Evolutionary conservation across 2,113 vertebrate species (phyloP), one percentile per base, ranked within the genome.

Genomic region (Parus major): DNA sequence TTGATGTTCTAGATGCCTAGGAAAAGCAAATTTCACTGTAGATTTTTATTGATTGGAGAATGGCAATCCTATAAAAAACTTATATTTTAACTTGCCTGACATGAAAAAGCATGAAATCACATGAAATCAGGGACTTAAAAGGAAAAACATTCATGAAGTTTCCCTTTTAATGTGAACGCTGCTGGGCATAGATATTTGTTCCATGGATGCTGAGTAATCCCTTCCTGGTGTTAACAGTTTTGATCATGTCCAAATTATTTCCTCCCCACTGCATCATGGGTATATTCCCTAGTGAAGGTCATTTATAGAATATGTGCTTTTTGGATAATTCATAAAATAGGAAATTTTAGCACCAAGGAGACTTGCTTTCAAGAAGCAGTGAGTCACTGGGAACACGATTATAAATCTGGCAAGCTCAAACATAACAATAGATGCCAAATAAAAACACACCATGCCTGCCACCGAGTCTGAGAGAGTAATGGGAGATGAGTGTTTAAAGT

Each of bases 301-400:
- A 90, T 88, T 77, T 93, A 90, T 59, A 88, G 59, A 63, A 81
- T 82, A 86, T 3, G 7, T 0, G 2, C 24, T 85, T 94, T 71
- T 59, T 19, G 60, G 76, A 49, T 66, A 90, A 88, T 92, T 93
- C 72, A 86, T 81, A 81, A 94, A 93, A 83, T 68, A 41, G 72
- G 88, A 96, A 86, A 86, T 83, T 88, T 68, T 92, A 96, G 36
- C 61, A 73, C 83, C 72, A 55, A 63, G 49, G 60, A 88, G 75
- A 83, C 57, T 92, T 88, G 86, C 69, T 95, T 94, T 95, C 52
- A 94, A 91, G 90, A 90, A 88, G 92, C 28, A 0, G 61, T 94
- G 94, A 94, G 82, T 97, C 95, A 94, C 76, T 86, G 80, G 92
- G 95, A 97, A 95, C 28, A 78, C 12, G 52, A 82, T 14, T 73